A percentile compares a stretch with the other conserved stretches of the same genome.
These are phyloP conservation scores for Carassius carassius DNA, from an alignment of 2,113 vertebrate species.

Conservation along the genomic window DNA sequence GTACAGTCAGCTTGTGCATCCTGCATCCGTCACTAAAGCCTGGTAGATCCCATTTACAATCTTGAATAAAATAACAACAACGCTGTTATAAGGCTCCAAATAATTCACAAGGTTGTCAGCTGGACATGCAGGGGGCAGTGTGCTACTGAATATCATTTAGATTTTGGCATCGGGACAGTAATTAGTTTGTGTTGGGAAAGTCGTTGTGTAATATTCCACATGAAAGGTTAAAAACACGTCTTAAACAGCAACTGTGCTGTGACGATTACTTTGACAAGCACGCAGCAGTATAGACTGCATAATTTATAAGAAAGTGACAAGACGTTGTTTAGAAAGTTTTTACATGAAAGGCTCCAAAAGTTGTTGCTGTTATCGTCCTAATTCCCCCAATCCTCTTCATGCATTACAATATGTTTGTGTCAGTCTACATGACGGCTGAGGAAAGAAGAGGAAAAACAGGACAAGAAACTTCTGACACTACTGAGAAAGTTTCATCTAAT, in stretches of 20 bases:
- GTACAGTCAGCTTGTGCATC: background rate
- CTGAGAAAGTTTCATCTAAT: background rate
- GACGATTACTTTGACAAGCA: constrained; percentile 26
- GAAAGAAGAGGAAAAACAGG: background rate
- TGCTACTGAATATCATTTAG: background rate
- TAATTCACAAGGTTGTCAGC: background rate
- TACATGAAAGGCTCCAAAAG: constrained; percentile 20
- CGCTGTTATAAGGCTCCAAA: background rate
- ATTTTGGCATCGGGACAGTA: background rate
- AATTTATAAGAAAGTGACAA: constrained; percentile 27
- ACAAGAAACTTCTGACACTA: background rate
- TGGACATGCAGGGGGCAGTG: background rate
- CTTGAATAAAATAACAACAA: background rate
- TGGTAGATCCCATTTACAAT: background rate
- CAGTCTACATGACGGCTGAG: constrained; percentile 4
- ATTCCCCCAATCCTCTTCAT: constrained; percentile 16
- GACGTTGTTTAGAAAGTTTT: constrained; percentile 23
- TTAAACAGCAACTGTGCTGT: constrained; percentile 4
- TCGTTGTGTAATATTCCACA: constrained; percentile 5
- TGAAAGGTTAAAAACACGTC: constrained; percentile 10
- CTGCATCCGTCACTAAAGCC: background rate
- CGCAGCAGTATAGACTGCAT: constrained; percentile 20
- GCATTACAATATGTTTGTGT: constrained; percentile 16
- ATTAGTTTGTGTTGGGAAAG: background rate
- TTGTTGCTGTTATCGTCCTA: constrained; percentile 15